Percentiles rank a stretch among this genome's conserved stretches.
phyloP scores from a whole-genome alignment of 2,113 vertebrate species.

The Paramormyrops kingsleyae region DNA sequence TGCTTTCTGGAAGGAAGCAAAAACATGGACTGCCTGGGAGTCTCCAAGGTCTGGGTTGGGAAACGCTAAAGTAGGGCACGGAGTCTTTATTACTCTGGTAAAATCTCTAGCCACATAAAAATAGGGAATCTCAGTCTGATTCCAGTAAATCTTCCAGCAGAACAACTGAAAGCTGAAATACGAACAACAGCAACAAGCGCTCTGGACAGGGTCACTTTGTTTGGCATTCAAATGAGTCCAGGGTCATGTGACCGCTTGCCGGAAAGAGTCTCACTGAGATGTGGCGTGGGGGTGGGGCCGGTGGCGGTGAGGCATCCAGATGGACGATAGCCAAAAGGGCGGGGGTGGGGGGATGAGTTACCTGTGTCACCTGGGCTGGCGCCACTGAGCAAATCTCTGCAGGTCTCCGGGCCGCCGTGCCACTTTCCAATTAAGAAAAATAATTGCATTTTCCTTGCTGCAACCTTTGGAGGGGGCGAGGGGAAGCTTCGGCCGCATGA shows the following conservation, averaged over 20 bases:
- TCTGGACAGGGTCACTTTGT: conserved; percentile 42
- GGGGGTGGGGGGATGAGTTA: neutral
- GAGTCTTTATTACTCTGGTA: neutral
- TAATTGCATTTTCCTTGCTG: conserved; percentile 66
- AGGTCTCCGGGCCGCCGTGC: conserved; percentile 39
- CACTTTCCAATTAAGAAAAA: conserved; percentile 63
- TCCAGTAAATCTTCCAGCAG: neutral
- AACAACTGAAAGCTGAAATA: neutral
- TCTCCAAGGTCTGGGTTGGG: neutral
- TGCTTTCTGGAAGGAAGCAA: neutral
- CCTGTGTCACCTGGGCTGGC: neutral
- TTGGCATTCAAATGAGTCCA: conserved; percentile 44
- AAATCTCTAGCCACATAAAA: neutral
- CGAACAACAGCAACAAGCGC: neutral
- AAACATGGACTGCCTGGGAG: neutral
- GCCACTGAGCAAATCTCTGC: neutral
- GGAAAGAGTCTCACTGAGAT: conserved; percentile 38
- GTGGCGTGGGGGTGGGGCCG: conserved; percentile 55
- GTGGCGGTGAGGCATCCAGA: conserved; percentile 67
- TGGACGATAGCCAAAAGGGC: conserved; percentile 39
- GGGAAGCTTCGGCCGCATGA: conserved; percentile 46
- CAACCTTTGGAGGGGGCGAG: conserved; percentile 55
- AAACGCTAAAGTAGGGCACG: neutral
- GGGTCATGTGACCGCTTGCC: neutral
- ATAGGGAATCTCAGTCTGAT: neutral